Conservation (phyloP, 2,888 invertebrate species). For the Melanotus villosus region DNA sequence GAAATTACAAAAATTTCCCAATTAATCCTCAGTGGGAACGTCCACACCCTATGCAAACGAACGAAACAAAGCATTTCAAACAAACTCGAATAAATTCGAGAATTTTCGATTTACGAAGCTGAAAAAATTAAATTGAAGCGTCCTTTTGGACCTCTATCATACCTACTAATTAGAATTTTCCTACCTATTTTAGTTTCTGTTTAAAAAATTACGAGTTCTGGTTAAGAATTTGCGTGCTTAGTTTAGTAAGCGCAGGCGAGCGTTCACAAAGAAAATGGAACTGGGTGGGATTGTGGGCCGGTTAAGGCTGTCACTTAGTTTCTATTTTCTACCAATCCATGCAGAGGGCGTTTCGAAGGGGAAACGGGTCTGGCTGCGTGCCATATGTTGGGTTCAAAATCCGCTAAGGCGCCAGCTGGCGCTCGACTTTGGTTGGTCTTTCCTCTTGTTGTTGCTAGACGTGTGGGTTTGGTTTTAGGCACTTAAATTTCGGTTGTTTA, state of each 20-base stretch:
- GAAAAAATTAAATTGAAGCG: constrained; percentile 5
- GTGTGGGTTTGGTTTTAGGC: not conserved
- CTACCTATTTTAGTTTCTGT: not conserved
- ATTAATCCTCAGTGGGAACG: too few species aligned
- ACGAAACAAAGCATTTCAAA: not conserved
- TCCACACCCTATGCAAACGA: too few species aligned
- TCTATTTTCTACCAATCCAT: constrained; percentile 7
- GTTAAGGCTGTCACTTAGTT: not conserved
- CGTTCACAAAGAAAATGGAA: constrained; percentile 10
- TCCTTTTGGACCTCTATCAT: constrained; percentile 28
- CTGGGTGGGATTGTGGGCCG: constrained; percentile 8
- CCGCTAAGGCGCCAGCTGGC: constrained; percentile 19
- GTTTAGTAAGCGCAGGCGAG: not conserved
- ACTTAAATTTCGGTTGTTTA: too few species aligned
- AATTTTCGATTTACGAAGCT: not conserved
- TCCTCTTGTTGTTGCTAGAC: constrained; percentile 5
- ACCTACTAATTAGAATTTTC: not conserved
- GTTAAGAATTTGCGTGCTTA: not conserved
- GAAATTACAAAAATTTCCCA: too few species aligned
- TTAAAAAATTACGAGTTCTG: constrained; percentile 18
- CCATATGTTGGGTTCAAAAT: constrained; percentile 32
- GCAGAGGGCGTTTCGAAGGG: not conserved
- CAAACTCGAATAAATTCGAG: not conserved
- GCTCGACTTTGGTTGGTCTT: constrained; percentile 32
- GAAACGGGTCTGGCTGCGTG: constrained; percentile 15